Evolutionary conservation across 2,888 invertebrate species (phyloP).

Genomic region (Aleiodes leptofemur): DNA sequence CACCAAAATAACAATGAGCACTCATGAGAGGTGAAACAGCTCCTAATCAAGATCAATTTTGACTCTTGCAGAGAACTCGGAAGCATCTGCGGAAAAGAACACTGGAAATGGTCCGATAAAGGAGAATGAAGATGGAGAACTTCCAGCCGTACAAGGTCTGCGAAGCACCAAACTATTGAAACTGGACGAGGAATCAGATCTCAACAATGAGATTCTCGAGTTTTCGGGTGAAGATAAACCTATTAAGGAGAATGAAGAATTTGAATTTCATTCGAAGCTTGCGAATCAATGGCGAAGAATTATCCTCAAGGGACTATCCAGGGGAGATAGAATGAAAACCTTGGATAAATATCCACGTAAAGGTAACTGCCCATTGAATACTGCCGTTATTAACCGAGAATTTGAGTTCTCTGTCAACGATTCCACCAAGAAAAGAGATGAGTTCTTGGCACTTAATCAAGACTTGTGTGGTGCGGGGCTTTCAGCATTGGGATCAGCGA

Average conservation of each 20-base stretch:
- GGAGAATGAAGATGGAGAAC: no score
- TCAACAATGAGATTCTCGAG: no score
- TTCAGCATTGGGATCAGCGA: neutral
- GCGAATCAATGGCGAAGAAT: neutral
- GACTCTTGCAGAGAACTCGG: no score
- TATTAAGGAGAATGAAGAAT: neutral
- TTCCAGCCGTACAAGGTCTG: no score
- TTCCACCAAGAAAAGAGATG: neutral
- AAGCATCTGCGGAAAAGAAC: no score
- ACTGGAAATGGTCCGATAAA: no score
- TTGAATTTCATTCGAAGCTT: neutral
- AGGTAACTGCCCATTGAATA: constrained; percentile 12
- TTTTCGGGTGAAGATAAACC: no score
- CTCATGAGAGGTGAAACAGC: no score
- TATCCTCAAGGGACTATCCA: neutral
- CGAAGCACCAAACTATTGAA: no score
- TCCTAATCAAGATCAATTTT: no score
- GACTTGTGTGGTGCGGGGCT: neutral
- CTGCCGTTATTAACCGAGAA: neutral
- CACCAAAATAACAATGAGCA: no score
- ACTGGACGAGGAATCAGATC: no score
- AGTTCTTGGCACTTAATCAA: constrained; percentile 7
- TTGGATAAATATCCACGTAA: neutral
- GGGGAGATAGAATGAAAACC: neutral
- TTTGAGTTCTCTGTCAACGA: neutral